Conservation (phyloP, 2,888 invertebrate genomes). For the Eilema sororculum region DNA sequence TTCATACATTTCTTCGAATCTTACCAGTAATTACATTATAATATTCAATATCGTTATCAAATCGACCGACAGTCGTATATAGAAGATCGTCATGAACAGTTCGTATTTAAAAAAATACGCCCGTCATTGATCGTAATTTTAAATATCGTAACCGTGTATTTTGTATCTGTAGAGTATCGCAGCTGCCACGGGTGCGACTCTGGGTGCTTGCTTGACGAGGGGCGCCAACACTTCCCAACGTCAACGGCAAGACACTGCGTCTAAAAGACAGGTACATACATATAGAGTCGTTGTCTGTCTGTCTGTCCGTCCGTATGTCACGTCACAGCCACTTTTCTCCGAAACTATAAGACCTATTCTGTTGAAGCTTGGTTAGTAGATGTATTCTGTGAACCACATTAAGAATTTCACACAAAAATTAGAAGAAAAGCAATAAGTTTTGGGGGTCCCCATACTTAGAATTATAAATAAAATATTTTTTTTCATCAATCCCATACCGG, state of each 20-base stretch:
- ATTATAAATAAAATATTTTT: too few species aligned
- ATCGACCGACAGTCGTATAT: conserved; percentile 48
- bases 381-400: too few species aligned
- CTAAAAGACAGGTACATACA: conserved; percentile 79
- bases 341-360: too few species aligned
- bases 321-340: too few species aligned
- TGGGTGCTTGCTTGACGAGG: conserved; percentile 86
- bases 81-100: conserved; percentile 54
- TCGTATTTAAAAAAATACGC: conserved; percentile 44
- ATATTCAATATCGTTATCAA: conserved; percentile 45
- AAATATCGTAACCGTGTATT: conserved; percentile 21
- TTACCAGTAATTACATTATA: conserved; percentile 37
- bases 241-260: conserved; percentile 84
- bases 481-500: too few species aligned
- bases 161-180: conserved; percentile 78
- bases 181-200: conserved; percentile 86
- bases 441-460: too few species aligned
- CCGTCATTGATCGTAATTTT: conserved; percentile 37
- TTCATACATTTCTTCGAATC: conserved; percentile 33
- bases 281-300: too few species aligned
- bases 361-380: too few species aligned
- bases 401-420: too few species aligned
- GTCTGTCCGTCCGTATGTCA: too few species aligned
- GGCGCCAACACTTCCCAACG: conserved; percentile 87
- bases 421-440: too few species aligned